Percentiles rank a stretch among this genome's conserved stretches.
phyloP scores from a whole-genome alignment of 2,888 invertebrate genomes.

The Erebia palarica region DNA sequence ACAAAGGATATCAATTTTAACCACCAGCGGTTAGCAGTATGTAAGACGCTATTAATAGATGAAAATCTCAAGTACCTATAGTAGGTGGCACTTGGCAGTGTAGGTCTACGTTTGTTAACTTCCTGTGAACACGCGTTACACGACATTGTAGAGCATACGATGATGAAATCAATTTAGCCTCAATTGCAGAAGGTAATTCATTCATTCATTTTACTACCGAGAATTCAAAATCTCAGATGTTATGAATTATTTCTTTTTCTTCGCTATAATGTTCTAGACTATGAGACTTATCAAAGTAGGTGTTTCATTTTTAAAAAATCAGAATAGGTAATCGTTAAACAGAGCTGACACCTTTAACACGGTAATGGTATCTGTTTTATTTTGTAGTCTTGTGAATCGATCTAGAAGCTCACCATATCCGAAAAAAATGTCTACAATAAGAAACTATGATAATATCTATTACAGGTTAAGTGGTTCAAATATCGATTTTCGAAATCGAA shows the following conservation, averaged over 20 bases:
- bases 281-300: too few species aligned
- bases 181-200: slow-evolving; percentile 15
- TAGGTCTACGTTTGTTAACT: slow-evolving; percentile 16
- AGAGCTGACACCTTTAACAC: too few species aligned
- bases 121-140: slow-evolving; percentile 22
- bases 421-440: too few species aligned
- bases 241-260: background rate
- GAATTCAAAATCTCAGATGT: background rate
- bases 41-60: slow-evolving; percentile 32
- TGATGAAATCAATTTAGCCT: slow-evolving; percentile 19
- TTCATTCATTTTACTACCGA: background rate
- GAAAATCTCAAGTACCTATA: slow-evolving; percentile 25
- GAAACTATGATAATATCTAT: too few species aligned
- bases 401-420: too few species aligned
- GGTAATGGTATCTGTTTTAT: too few species aligned
- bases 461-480: too few species aligned
- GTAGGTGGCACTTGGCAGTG: slow-evolving; percentile 2
- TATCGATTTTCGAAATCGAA: too few species aligned
- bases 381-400: too few species aligned
- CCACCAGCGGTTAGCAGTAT: slow-evolving; percentile 19
- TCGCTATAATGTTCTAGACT: background rate
- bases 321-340: too few species aligned
- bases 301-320: too few species aligned
- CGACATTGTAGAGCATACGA: slow-evolving; percentile 14
- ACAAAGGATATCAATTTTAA: slow-evolving; percentile 30